Evolutionary conservation across 2,113 vertebrate genomes (phyloP), one percentile per base, ranked within the genome.

Genomic region (Cromileptes altivelis): DNA sequence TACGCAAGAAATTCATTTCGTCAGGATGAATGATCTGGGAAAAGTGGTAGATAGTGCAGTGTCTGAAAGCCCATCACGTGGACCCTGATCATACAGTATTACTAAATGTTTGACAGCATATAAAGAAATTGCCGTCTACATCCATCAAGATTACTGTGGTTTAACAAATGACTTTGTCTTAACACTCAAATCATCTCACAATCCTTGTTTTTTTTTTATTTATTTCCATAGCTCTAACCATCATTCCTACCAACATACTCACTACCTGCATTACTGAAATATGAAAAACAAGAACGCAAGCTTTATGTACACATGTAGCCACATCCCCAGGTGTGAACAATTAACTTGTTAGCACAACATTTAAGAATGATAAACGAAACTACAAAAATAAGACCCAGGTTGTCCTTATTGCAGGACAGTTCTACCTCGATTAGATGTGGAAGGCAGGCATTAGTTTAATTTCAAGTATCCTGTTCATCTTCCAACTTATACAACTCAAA

Each of bases 1-100:
- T 94, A 42, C 96, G 95, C 79, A 93, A 91, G 63, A 96, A 95
- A 92, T 88, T 95, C 95, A 96, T 95, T 81, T 85, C 27, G 50
- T 69, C 67, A 4, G 82, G 64, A 56, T 61, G 67, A 70, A 64
- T 9, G 9, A 90, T 56, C 91, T 94, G 33, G 40, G 50, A 62
- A 65, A 74, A 76, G 19, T 0, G 0, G 30, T 1, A 80, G 70
- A 89, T 1, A 83, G 63, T 21, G 64, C 14, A 77, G 50, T 40
- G 23, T 25, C 14, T 37, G 11, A 84, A 25, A 78, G 12, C 9
- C 13, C 13, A 23, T 72, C 68, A 68, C 13, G 37, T 18, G 21
- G n/a, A 78, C 42, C 9, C 0, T 15, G 27, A 57, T 52, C 18
- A 57, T 53, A 9, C 9, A 27, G 3, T 55, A 61, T 27, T 64